Evolutionary conservation across 2,797 vertebrate species (phyloP), one percentile per base, ranked within the genome.

Genomic region (Pangasius sanitwongsei): DNA sequence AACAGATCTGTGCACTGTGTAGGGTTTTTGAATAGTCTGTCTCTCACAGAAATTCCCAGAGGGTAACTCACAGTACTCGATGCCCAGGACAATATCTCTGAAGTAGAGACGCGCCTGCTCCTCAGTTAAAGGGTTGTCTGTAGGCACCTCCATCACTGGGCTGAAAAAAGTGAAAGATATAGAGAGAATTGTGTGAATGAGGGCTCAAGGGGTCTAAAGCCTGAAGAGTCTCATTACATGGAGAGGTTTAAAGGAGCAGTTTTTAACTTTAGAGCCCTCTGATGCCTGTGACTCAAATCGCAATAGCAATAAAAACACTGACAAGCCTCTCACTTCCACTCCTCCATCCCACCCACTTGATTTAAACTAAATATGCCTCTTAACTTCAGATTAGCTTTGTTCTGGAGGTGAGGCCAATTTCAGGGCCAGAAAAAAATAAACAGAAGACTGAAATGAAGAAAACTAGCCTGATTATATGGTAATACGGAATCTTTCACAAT

Each of bases 111-210:
- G 96, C 6, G 97, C 97, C 94, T 98, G 97, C 77, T 98, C 97
- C 93, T 99, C 98, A 0, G 96, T 94, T 92, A 99, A 97, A 34
- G 97, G 97, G 84, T 90, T 93, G 37, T 98, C 97, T 4, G 97
- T 95, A 4, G 99, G 99, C 6, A 99, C 98, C 90, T 99, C 99
- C 98, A 99, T 99, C 91, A 99, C 97, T 0, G 98, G 98, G 86
- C 99, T 99, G 63, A 18, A 78, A n/a, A 77, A 6, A 41, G 80
- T 25, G 20, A 59, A 82, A 82, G 11, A 59, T 59, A 82, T 11
- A 59, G 31, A 37, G 55, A 37, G 59, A 86, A 7, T 61, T 28
- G 41, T 4, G 6, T 67, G 50, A 87, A 69, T 34, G 61, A 89
- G 74, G 31, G 75, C 48, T 89, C 74, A 70, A 82, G 69, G 83